Evolutionary conservation across 2,888 invertebrate species (phyloP).

Genomic region (Eupsilia transversa): DNA sequence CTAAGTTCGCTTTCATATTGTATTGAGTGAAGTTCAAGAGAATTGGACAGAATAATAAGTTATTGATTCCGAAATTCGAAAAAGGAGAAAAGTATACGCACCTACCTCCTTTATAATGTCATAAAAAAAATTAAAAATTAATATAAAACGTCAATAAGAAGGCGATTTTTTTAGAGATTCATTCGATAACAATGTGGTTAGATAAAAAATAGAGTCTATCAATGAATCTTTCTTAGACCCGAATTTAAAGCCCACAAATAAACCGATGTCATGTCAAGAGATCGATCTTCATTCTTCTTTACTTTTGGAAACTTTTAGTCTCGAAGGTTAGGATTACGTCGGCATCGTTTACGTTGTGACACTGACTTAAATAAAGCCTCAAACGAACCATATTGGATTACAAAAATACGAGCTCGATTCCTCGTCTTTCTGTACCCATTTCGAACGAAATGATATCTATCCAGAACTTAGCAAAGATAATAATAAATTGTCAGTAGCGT

Average conservation of each 20-base stretch:
- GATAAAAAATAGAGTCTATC: neutral
- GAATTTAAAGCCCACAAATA: slow-evolving; percentile 19
- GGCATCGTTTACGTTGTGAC: slow-evolving; percentile 8
- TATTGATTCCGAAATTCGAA: neutral
- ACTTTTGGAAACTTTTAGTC: slow-evolving; percentile 29
- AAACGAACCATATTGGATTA: neutral
- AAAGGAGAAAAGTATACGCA: neutral
- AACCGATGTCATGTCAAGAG: slow-evolving; percentile 21
- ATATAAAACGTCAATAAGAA: neutral
- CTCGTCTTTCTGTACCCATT: neutral
- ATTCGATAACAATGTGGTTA: neutral
- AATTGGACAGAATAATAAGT: neutral
- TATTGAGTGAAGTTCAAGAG: no score
- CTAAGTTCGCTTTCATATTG: neutral
- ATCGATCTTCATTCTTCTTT: slow-evolving; percentile 39
- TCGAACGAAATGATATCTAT: neutral
- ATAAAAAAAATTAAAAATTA: neutral
- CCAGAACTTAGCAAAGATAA: neutral
- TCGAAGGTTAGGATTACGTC: slow-evolving; percentile 15
- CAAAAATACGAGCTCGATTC: neutral
- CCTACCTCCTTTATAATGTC: neutral
- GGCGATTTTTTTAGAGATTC: neutral
- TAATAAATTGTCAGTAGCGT: neutral
- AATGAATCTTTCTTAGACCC: slow-evolving; percentile 16
- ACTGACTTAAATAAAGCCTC: neutral